Evolutionary conservation across 2,888 invertebrate genomes (phyloP).

Genomic region (Hyppa rectilinea): DNA sequence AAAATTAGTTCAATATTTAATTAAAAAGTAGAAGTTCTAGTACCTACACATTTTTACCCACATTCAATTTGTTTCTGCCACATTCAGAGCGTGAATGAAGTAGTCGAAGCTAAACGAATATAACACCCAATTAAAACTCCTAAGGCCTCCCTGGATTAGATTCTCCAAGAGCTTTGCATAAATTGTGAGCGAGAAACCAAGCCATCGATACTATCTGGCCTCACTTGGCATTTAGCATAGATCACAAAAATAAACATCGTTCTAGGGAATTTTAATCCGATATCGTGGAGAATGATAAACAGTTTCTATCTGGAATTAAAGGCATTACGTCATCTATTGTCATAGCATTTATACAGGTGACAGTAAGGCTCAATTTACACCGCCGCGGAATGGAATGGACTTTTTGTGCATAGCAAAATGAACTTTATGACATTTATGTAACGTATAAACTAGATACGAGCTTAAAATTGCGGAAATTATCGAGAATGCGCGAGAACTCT

Average conservation of each 20-base stretch:
- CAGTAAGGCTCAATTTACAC: too few relatives aligned
- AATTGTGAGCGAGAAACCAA: slow-evolving; percentile 3
- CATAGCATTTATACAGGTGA: slow-evolving; percentile 29
- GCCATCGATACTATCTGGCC: slow-evolving; percentile 21
- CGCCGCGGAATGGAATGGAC: too few relatives aligned
- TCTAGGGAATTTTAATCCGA: slow-evolving; percentile 57
- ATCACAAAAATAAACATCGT: slow-evolving; percentile 53
- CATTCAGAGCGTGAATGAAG: not conserved
- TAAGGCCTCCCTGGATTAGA: slow-evolving; percentile 33
- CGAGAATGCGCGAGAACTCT: too few relatives aligned
- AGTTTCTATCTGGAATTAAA: slow-evolving; percentile 50
- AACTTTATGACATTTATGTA: too few relatives aligned
- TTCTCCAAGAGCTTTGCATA: not conserved
- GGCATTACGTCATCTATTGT: slow-evolving; percentile 50
- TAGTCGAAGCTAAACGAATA: not conserved
- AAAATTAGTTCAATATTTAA: too few relatives aligned
- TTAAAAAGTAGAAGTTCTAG: not conserved
- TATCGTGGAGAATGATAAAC: slow-evolving; percentile 59
- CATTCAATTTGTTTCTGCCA: not conserved
- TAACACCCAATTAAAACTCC: slow-evolving; percentile 34
- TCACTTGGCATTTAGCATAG: slow-evolving; percentile 32
- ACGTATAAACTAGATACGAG: too few relatives aligned
- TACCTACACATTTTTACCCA: not conserved
- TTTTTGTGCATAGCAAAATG: too few relatives aligned
- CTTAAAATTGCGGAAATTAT: too few relatives aligned